These are phyloP conservation scores for Muscicapa striata DNA, from an alignment of 2,797 vertebrate genomes.

Conservation along the genomic window DNA sequence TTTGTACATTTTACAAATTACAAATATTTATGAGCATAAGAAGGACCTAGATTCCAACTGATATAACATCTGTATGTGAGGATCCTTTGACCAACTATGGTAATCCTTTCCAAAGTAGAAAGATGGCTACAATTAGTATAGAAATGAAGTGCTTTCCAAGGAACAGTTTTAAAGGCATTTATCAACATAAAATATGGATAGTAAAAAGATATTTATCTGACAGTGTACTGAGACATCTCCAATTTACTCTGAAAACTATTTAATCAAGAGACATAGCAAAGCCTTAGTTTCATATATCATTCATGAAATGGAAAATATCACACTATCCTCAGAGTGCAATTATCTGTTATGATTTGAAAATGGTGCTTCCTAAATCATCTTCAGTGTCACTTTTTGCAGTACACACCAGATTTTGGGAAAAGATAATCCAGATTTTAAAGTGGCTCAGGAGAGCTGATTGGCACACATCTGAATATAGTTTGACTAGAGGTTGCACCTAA, in stretches of 20 bases:
- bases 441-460: background rate
- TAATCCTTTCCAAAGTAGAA: background rate
- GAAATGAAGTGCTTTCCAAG: background rate
- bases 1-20: background rate
- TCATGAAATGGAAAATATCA: background rate
- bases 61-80: background rate
- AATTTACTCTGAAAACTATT: slow-evolving; percentile 3
- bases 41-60: background rate
- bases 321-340: background rate
- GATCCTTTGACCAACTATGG: background rate
- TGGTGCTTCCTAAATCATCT: background rate
- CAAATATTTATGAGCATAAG: background rate
- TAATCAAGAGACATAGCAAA: background rate
- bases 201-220: slow-evolving; percentile 7
- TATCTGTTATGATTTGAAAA: background rate
- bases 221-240: background rate
- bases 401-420: background rate
- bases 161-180: slow-evolving; percentile 6
- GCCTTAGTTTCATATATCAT: background rate
- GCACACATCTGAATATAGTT: background rate
- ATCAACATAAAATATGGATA: slow-evolving; percentile 2
- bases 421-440: background rate
- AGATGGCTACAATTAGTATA: background rate
- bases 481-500: background rate
- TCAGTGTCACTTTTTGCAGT: background rate